phyloP scores from a whole-genome alignment of 2,113 vertebrate genomes.

The Speoplatyrhinus poulsoni region DNA sequence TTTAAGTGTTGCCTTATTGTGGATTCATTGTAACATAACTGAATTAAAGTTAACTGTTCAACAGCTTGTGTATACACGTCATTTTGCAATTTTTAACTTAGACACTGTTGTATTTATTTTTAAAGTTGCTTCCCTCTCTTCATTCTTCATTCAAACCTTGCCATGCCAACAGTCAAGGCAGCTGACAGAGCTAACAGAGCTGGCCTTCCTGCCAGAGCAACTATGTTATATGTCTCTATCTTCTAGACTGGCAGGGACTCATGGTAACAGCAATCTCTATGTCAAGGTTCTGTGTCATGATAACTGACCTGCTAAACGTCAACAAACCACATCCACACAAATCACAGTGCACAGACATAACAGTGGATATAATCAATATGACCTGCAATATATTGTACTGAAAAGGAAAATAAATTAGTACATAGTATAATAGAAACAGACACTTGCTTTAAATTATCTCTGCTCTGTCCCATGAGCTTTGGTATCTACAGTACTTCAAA shows the following conservation, averaged over 20 bases:
- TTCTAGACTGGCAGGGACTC: conserved; percentile 24
- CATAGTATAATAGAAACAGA: too few species aligned
- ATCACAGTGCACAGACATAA: too few species aligned
- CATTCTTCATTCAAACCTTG: not conserved
- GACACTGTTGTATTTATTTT: not conserved
- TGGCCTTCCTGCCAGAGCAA: not conserved
- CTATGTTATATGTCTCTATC: conserved; percentile 14
- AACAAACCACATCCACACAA: conserved; percentile 23
- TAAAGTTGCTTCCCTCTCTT: not conserved
- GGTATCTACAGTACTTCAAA: too few species aligned
- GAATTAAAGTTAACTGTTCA: too few species aligned
- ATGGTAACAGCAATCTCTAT: conserved; percentile 31
- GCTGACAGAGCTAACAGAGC: not conserved
- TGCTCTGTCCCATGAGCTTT: too few species aligned
- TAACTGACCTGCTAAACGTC: conserved; percentile 39
- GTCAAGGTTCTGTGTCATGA: conserved; percentile 38
- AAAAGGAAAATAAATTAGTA: too few species aligned
- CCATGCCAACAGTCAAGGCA: not conserved
- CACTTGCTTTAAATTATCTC: too few species aligned
- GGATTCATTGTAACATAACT: too few species aligned
- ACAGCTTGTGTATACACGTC: not conserved
- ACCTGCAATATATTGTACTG: too few species aligned
- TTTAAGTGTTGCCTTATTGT: too few species aligned
- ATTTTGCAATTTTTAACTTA: not conserved
- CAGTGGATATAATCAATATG: too few species aligned